A percentile compares a stretch with the other conserved stretches of the same genome.
phyloP scores from a whole-genome alignment of 2,113 vertebrate species.

The Clarias magur region DNA sequence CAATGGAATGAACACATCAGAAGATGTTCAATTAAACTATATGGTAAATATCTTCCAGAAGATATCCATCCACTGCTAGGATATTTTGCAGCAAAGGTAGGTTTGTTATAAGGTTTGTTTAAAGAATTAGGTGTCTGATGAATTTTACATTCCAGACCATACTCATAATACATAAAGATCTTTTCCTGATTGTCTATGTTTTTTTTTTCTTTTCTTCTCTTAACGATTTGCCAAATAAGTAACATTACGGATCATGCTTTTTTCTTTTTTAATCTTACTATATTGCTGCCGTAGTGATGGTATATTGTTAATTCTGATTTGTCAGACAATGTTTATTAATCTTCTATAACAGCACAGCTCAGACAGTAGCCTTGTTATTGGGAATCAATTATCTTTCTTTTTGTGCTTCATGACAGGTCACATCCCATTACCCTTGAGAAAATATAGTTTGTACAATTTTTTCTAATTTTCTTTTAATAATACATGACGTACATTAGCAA shows the following conservation, averaged over 20 bases:
- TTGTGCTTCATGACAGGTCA: background rate
- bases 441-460: background rate
- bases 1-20: background rate
- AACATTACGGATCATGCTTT: background rate
- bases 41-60: background rate
- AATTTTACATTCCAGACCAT: background rate
- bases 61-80: too few relatives aligned
- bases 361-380: background rate
- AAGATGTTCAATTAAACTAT: background rate
- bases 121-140: background rate
- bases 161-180: background rate
- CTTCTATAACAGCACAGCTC: background rate
- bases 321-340: background rate
- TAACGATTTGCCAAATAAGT: background rate
- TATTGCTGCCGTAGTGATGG: background rate
- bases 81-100: background rate
- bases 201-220: background rate
- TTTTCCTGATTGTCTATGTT: background rate
- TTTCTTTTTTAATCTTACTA: background rate
- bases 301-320: background rate
- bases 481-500: background rate
- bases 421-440: background rate
- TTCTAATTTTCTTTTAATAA: background rate
- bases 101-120: background rate
- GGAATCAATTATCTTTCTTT: background rate